Base-by-base conservation (phyloP, 2,797 vertebrate species). In the Scomberomorus guttatus region DNA sequence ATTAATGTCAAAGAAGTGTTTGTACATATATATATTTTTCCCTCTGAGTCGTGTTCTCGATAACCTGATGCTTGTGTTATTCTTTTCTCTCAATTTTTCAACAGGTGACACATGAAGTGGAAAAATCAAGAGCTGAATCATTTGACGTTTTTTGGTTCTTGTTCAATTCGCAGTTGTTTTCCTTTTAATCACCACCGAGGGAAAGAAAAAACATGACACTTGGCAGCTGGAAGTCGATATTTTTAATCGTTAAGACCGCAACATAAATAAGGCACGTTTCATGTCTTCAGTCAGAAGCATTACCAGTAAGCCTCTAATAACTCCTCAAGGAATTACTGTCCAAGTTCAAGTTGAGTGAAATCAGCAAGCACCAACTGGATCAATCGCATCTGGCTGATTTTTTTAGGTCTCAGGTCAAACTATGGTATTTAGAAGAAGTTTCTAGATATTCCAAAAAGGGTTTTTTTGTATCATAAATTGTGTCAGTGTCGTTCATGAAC, bases 151-250 rank as follows among this genome's bases (percentile, higher is more conserved):
- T 83, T 84, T 87, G 83, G 69, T 83, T 83, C 84, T 22, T 2
- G 34, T 85, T 89, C 87, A 84, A 76, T 69, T 85, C 66, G 65
- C 67, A 67, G 77, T 71, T 77, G 75, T 80, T 90, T 84, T 86
- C 39, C 44, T 80, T 82, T 66, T 76, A 50, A 89, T 88, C 69
- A 85, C 78, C 74, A 79, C 51, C 48, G 57, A 71, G 37, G 65
- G 42, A 27, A 79, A 79, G 54, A 73, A 76, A 75, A 61, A 74
- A 79, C 44, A 84, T 65, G 75, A 81, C 81, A 77, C 55, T 87
- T 87, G 83, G 74, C 85, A 84, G 64, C 48, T 81, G 54, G 48
- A 72, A 69, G 58, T 73, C 72, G 65, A 87, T 74, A 82, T 83
- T 81, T 82, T 79, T 65, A 70, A 76, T 80, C 34, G 0, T 14